Conservation (phyloP, 2,888 invertebrate genomes). For the Acleris cristana region DNA sequence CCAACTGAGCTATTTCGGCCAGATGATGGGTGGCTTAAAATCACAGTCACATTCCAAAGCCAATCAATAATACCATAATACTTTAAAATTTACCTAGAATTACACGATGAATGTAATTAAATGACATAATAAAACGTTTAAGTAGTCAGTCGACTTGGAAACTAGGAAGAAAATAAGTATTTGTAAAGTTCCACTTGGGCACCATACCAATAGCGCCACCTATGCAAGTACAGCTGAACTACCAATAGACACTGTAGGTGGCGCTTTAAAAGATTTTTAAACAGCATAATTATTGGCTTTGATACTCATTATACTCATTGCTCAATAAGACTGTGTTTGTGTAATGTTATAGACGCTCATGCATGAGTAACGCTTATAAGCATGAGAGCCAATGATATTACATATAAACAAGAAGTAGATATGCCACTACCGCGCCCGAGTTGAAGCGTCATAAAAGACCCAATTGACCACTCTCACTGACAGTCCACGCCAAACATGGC, state of each 20-base stretch:
- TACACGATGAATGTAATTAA: too few species aligned
- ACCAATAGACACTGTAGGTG: neutral
- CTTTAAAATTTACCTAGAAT: neutral
- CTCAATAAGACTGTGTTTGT: too few species aligned
- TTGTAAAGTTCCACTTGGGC: neutral
- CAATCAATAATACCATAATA: neutral
- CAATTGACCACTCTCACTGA: too few species aligned
- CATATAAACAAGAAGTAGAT: too few species aligned
- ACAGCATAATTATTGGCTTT: neutral
- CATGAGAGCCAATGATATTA: too few species aligned
- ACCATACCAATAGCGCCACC: constrained; percentile 46
- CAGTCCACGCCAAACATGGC: too few species aligned
- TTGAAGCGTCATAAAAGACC: too few species aligned
- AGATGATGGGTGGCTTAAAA: constrained; percentile 34
- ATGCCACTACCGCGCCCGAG: too few species aligned
- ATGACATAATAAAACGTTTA: too few species aligned
- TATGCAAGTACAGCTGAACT: constrained; percentile 34
- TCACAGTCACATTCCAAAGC: constrained; percentile 31
- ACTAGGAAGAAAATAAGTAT: neutral
- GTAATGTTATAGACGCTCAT: too few species aligned
- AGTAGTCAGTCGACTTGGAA: neutral
- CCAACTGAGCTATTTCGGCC: constrained; percentile 87
- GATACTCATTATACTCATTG: too few species aligned
- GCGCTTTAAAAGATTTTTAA: neutral
- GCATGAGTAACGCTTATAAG: too few species aligned